Evolutionary conservation across 2,113 vertebrate species (phyloP), one percentile per base, ranked within the genome.

Genomic region (Paedocypris sp.): DNA sequence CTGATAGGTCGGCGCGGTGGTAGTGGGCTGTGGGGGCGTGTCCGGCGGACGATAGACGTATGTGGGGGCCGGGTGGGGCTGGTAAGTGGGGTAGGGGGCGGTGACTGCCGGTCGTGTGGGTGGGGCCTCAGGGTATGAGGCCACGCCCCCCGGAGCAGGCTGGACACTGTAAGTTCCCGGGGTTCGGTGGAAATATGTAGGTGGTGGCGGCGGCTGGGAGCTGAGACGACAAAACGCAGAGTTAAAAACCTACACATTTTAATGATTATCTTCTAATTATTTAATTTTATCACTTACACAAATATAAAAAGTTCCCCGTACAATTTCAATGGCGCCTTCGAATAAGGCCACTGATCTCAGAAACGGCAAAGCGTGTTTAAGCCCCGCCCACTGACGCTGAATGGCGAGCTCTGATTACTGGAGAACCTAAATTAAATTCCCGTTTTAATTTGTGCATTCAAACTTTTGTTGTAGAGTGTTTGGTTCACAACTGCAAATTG

Each of bases 1-100:
- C 82, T 86, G 86, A 78, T 82, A 84, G 60, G 74, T 80, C 69
- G 86, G 76, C 16, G 82, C 82, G 15, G 79, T 67, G 5, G 79
- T 75, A 15, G 77, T 69, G 22, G 79, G 77, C 36, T 85, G 84
- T 1, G 73, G 69, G 6, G 69, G 13, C 0, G 76, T 73, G 3
- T 83, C 86, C 22, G 65, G 74, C 25, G 79, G 81, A 13, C 60
- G 73, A 25, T 77, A 82, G 8, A 66, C 28, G 1, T 83, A 87
- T 38, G 87, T 86, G 7, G 74, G 84, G 22, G 76, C 56, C 1
- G 78, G 43, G 36, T 75, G 79, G 16, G 69, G 73, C 74, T 81
- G 83, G 69, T 81, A 77, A 4, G 69, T 43, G 0, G 80, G 70
- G 31, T 83, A 86, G 4, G 77, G 66, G 1, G 72, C 72, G 0